These are phyloP conservation scores for Acanthoscelides obtectus DNA, from an alignment of 2,888 invertebrate genomes.

Conservation along the genomic window DNA sequence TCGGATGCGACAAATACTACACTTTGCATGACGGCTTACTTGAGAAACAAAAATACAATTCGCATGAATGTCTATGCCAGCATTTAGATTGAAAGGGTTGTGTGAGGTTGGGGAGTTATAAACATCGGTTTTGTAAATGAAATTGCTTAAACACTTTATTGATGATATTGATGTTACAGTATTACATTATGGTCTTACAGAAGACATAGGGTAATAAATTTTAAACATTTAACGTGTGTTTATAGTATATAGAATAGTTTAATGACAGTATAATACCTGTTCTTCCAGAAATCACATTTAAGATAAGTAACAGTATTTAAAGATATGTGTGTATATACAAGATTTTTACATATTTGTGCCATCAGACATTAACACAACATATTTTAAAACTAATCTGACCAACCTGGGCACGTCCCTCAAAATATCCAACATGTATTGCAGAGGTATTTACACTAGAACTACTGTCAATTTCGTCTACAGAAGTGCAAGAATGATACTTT, in stretches of 20 bases:
- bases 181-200: conserved; percentile 30
- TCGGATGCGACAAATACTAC: too few species aligned
- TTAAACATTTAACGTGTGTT: conserved; percentile 31
- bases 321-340: neutral
- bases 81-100: too few species aligned
- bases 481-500: neutral
- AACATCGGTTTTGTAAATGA: conserved; percentile 1
- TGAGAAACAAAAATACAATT: too few species aligned
- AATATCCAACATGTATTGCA: neutral
- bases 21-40: too few species aligned
- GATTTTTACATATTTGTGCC: neutral
- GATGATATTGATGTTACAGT: conserved; percentile 29
- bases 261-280: neutral
- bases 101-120: too few species aligned
- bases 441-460: neutral
- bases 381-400: neutral
- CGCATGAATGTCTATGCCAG: too few species aligned
- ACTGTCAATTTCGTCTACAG: neutral
- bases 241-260: conserved; percentile 24
- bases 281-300: neutral
- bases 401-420: neutral
- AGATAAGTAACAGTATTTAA: neutral
- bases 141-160: conserved; percentile 34
- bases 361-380: neutral
- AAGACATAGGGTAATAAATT: conserved; percentile 26